A percentile compares a stretch with the other conserved stretches of the same genome.
These are phyloP conservation scores for Xanthorhoe spadicearia DNA, from an alignment of 2,888 invertebrate genomes.

Conservation along the genomic window DNA sequence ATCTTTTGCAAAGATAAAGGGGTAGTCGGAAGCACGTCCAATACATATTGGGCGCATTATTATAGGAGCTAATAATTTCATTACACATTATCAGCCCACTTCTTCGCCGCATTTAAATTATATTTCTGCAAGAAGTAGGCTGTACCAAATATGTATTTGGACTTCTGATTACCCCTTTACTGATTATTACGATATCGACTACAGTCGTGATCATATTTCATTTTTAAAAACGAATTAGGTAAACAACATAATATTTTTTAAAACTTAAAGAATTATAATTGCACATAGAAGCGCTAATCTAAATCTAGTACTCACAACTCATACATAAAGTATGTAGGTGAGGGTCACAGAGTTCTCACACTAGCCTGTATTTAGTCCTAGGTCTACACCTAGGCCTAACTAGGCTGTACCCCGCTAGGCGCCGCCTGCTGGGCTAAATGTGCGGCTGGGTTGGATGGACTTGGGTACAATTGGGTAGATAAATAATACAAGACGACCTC, in stretches of 20 bases:
- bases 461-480: not conserved
- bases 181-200: no score
- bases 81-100: no score
- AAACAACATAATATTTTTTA: not conserved
- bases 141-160: no score
- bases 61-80: no score
- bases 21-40: no score
- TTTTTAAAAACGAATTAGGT: not conserved
- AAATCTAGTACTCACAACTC: constrained; percentile 15
- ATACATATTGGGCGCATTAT: no score
- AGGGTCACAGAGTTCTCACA: constrained; percentile 82
- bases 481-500: no score
- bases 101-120: no score
- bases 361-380: constrained; percentile 45
- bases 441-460: not conserved
- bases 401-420: constrained; percentile 49
- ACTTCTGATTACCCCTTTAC: no score
- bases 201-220: no score
- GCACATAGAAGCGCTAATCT: constrained; percentile 4
- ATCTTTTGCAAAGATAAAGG: no score
- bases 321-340: constrained; percentile 62
- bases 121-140: no score
- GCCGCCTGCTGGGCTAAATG: constrained; percentile 47
- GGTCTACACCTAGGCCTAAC: constrained; percentile 20
- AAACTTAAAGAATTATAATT: not conserved